phyloP scores from a whole-genome alignment of 2,888 invertebrate genomes.

The Ichneumoninae sp. region DNA sequence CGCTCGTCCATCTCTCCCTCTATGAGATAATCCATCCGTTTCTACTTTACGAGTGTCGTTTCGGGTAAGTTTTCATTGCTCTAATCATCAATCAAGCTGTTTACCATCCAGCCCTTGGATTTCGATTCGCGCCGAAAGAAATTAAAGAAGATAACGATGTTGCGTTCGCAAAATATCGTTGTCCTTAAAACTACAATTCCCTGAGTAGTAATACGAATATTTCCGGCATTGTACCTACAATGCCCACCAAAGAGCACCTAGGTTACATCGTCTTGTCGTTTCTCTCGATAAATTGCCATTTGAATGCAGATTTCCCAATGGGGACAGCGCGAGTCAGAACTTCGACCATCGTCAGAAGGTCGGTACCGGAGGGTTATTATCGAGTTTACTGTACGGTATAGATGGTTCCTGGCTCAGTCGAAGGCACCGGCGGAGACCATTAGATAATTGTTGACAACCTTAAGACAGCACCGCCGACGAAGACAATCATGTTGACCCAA shows the following conservation, averaged over 20 bases:
- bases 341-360: slow-evolving; percentile 74
- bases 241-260: not conserved
- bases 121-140: not conserved
- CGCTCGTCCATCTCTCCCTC: not conserved
- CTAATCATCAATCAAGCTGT: not conserved
- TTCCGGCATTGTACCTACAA: not conserved
- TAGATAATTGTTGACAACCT: slow-evolving; percentile 24
- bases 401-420: not conserved
- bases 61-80: not conserved
- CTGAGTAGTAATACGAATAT: not conserved
- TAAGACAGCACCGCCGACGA: not conserved
- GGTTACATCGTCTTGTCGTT: not conserved
- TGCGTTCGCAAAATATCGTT: not conserved
- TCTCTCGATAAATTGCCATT: slow-evolving; percentile 72
- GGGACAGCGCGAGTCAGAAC: slow-evolving; percentile 68
- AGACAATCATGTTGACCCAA: not conserved
- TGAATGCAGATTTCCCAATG: slow-evolving; percentile 74
- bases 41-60: not conserved
- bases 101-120: not conserved
- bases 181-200: not conserved
- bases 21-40: not conserved
- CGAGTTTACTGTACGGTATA: not conserved
- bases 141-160: not conserved
- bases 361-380: slow-evolving; percentile 36
- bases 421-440: slow-evolving; percentile 9